Base-by-base conservation (phyloP, 2,888 invertebrate genomes). In the Rhorus exstirpatorius region DNA sequence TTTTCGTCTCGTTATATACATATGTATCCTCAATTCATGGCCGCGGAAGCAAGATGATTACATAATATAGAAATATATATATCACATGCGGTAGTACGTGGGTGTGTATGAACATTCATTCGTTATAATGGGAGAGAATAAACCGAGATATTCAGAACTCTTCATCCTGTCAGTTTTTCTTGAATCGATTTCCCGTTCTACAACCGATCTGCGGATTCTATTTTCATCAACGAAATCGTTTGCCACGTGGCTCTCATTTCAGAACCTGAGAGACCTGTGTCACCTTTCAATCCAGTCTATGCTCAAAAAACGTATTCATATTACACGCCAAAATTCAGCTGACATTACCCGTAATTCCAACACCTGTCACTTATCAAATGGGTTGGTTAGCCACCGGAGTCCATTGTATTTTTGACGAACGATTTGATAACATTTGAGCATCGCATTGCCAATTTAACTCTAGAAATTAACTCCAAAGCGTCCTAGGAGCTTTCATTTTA, bases 91-190 rank as follows among this genome's bases (percentile, higher is more conserved):
- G 3, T 35, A 35, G 17, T 26, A 53, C 63, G 31, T 38, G 46
- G 55, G 31, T 63, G 10, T 65, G 24, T 38, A 71, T 79, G 38
- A 79, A 41, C 58, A 19, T 41, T 10, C 21, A 58, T 31, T 38
- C 71, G 46, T 55, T 63, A 65, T 72, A 44, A 24, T 17, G 58
- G 60, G 12, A 26, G 58, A 71, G 51, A 55, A 79, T 79, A 72
- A 79, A 41, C 49, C 14, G 14, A 58, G 24, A 49, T 31, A n/a
- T 17, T 35, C 46, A n/a, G n/a, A n/a, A n/a, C 17, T 17, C 49
- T 67, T 51, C 44, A 10, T 24, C 8, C 14, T 38, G 14, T 24
- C 35, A 44, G n/a, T 79, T 65, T 58, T 41, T 31, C 31, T 19
- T 35, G 38, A 19, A 67, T 67, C 58, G 38, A 67, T 65, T 72